Conservation (phyloP, 2,888 invertebrate species). For the Lasioglossum lativentre region DNA sequence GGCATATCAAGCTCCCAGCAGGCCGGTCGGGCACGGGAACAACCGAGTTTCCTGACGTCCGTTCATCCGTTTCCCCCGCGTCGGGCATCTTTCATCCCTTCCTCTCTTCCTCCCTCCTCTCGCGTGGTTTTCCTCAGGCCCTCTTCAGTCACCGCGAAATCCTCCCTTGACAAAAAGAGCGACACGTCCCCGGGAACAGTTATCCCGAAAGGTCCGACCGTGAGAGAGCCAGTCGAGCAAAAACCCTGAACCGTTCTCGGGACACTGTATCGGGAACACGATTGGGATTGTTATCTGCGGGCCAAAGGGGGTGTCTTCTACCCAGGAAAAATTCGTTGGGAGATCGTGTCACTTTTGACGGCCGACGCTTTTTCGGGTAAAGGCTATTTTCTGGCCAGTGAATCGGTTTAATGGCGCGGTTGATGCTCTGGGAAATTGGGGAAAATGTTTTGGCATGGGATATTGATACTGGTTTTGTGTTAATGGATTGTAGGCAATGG, state of each 20-base stretch:
- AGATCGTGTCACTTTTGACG: background rate
- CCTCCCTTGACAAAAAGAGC: slow-evolving; percentile 59
- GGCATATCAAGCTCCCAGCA: slow-evolving; percentile 62
- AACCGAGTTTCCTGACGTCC: slow-evolving; percentile 51
- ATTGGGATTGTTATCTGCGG: slow-evolving; percentile 52
- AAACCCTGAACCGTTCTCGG: slow-evolving; percentile 4
- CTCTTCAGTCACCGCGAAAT: slow-evolving; percentile 57
- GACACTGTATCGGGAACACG: slow-evolving; percentile 49
- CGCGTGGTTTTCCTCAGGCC: slow-evolving; percentile 27
- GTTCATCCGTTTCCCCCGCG: slow-evolving; percentile 9
- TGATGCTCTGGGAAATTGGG: background rate
- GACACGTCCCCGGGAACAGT: slow-evolving; percentile 15
- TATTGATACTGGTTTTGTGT: background rate
- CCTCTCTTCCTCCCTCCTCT: background rate
- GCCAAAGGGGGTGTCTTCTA: background rate
- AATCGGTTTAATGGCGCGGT: background rate
- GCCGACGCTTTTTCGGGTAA: background rate
- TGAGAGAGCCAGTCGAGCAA: slow-evolving; percentile 8
- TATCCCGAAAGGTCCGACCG: slow-evolving; percentile 1
- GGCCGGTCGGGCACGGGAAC: slow-evolving; percentile 12
- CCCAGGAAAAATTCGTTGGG: background rate
- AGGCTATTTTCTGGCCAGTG: background rate
- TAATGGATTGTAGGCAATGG: background rate
- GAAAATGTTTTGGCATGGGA: background rate
- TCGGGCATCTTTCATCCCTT: slow-evolving; percentile 5